Percentiles rank a stretch among this genome's conserved stretches.
These are phyloP conservation scores for Falco naumanni DNA, from an alignment of 2,797 vertebrate species.

Conservation along the genomic window DNA sequence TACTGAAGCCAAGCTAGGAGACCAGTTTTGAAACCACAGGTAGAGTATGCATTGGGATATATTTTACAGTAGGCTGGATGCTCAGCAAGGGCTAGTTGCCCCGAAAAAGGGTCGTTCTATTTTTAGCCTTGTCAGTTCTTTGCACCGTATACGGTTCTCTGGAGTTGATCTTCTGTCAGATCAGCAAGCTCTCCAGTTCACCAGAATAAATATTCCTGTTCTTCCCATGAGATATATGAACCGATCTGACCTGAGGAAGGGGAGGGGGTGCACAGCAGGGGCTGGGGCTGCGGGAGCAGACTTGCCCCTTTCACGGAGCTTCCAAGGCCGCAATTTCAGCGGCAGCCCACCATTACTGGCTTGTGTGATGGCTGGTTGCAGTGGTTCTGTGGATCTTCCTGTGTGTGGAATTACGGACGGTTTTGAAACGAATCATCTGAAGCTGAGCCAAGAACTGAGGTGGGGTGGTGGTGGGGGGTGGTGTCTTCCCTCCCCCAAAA, in stretches of 20 bases:
- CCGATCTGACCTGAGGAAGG: not conserved
- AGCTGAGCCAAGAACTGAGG: not conserved
- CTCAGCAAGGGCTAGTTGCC: not conserved
- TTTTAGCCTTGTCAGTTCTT: constrained; percentile 22
- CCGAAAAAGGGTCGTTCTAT: not conserved
- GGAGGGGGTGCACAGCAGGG: not conserved
- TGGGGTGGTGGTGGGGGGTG: not conserved
- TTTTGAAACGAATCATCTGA: not conserved
- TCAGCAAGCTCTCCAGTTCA: not conserved
- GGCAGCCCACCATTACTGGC: not conserved
- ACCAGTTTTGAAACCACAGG: not conserved
- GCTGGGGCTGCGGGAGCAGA: not conserved
- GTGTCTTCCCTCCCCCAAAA: not conserved
- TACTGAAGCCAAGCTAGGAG: not conserved
- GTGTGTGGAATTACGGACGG: fast-evolving
- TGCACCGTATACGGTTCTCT: not conserved
- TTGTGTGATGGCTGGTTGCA: fast-evolving
- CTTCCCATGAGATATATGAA: not conserved
- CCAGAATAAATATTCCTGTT: not conserved
- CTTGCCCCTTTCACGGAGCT: fast-evolving
- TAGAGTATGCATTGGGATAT: not conserved
- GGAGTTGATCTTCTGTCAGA: not conserved
- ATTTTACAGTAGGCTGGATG: not conserved
- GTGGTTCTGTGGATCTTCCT: not conserved
- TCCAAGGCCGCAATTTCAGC: not conserved